Base-by-base conservation (phyloP, 2,888 invertebrate genomes). In the Nephrocerus scutellatus region DNA sequence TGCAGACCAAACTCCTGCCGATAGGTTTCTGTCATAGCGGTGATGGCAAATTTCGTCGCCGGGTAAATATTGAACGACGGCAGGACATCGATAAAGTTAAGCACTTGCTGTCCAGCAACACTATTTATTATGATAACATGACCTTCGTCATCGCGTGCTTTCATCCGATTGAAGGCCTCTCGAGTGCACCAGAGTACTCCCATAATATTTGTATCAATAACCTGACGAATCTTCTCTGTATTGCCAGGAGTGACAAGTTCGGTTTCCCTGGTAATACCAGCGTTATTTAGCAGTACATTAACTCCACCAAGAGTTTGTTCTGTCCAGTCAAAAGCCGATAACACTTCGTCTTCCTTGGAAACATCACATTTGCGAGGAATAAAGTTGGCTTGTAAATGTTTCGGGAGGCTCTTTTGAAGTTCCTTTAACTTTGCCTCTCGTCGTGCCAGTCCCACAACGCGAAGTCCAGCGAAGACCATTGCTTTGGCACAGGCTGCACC, bases 231-330 rank as follows among this genome's bases (percentile, higher is more conserved):
- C 43, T 61, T 57, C 24, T 56, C 46, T 0, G 67, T 62, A 43
- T 66, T 66, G 0, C 55, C 55, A 1, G 53, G 55, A 4, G 54
- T 44, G 0, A 63, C 57, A 4, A 66, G 47, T 24, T 67, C 57
- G 1, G 59, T 63, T 49, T 58, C 56, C 1, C 61, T 48, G 1
- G 59, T 59, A 3, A 65, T 62, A 4, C 67, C 66, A 1, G 79
- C 79, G 55, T 77, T 77, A 53, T 80, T 80, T 1, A 79, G 56
- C 26, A 77, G 62, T 1, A 80, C 68, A 55, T 76, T 73, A 3
- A 74, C 66, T 1, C 74, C 74, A 0, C 76, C 77, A 1, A 74
- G 51, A 14, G 71, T 60, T 3, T 65, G 54, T 33, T 74, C 71
- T 21, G 73, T 70, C 66, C 68, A 70, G n/a, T 65, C 57, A 52